Percentiles rank a stretch among this genome's conserved stretches.
Evolutionary conservation across 2,113 vertebrate species (phyloP).

Genomic region (Azemiops feae): DNA sequence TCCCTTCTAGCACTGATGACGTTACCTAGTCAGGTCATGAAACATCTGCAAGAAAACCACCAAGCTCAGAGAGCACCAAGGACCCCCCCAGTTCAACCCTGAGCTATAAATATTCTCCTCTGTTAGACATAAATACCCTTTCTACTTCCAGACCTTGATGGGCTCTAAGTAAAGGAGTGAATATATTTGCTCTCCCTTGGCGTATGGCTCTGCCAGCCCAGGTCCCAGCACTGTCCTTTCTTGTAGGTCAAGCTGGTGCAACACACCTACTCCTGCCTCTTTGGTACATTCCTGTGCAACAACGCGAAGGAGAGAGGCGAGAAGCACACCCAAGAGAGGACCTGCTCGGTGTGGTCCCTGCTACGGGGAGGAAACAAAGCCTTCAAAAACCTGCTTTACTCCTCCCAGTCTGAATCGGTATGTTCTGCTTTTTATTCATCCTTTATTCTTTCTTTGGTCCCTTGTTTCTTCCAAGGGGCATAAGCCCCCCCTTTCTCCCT

Average conservation of each 20-base stretch:
- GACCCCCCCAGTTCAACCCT: too few relatives aligned
- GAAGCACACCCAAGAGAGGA: constrained; percentile 88
- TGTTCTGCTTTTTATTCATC: constrained; percentile 50
- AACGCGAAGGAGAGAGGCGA: constrained; percentile 94
- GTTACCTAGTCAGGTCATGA: too few relatives aligned
- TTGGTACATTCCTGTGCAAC: constrained; percentile 99
- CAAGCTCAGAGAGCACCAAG: too few relatives aligned
- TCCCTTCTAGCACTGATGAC: too few relatives aligned
- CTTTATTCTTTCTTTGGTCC: accelerated
- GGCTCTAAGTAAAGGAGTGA: too few relatives aligned
- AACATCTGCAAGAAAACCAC: too few relatives aligned
- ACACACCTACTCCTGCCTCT: constrained; percentile 97
- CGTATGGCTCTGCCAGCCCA: neutral
- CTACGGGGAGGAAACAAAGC: constrained; percentile 90
- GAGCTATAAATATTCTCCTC: too few relatives aligned
- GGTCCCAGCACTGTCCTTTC: neutral
- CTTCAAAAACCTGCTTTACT: constrained; percentile 96
- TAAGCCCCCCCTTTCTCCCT: neutral
- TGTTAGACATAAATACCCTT: neutral
- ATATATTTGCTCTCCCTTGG: neutral
- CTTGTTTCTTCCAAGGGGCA: neutral
- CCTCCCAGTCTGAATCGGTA: constrained; percentile 92
- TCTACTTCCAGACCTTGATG: neutral
- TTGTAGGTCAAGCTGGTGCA: constrained; percentile 94
- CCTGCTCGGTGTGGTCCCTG: constrained; percentile 96